Conservation (phyloP, 2,888 invertebrate genomes). For the Ochlodes sylvanus region DNA sequence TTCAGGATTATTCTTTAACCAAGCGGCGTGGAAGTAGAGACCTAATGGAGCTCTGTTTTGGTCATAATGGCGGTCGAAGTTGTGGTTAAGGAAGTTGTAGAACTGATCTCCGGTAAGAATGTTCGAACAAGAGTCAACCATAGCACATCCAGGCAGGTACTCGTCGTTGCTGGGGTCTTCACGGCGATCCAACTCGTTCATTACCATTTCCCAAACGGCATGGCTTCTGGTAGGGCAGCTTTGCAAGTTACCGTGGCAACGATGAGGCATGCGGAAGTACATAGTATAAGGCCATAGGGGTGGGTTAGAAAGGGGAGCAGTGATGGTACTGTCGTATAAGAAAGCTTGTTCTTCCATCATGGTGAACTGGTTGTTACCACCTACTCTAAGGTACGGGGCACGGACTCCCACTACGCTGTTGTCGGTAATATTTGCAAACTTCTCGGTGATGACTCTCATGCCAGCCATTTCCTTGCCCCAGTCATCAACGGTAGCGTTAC, state of each 20-base stretch:
- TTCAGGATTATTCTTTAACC: conserved; percentile 97
- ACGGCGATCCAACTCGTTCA: conserved; percentile 96
- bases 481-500: conserved; percentile 95
- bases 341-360: conserved; percentile 99
- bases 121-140: conserved; percentile 98
- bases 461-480: conserved; percentile 98
- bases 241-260: conserved; percentile 96
- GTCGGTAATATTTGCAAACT: conserved; percentile 95
- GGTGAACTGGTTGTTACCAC: conserved; percentile 97
- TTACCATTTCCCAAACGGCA: conserved; percentile 98
- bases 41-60: conserved; percentile 95
- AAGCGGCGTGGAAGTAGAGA: conserved; percentile 96
- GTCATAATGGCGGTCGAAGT: conserved; percentile 96
- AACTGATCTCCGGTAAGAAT: conserved; percentile 96
- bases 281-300: conserved; percentile 99
- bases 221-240: conserved; percentile 96
- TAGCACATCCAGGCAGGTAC: conserved; percentile 95
- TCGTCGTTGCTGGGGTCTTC: conserved; percentile 96
- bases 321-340: conserved; percentile 97
- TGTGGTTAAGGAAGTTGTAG: conserved; percentile 97
- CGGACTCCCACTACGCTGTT: conserved; percentile 96
- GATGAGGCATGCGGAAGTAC: conserved; percentile 98
- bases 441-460: conserved; percentile 95
- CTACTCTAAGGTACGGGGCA: conserved; percentile 95
- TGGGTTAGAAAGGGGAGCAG: conserved; percentile 94